phyloP scores from a whole-genome alignment of 2,797 vertebrate genomes.

The Pelodytes ibericus region DNA sequence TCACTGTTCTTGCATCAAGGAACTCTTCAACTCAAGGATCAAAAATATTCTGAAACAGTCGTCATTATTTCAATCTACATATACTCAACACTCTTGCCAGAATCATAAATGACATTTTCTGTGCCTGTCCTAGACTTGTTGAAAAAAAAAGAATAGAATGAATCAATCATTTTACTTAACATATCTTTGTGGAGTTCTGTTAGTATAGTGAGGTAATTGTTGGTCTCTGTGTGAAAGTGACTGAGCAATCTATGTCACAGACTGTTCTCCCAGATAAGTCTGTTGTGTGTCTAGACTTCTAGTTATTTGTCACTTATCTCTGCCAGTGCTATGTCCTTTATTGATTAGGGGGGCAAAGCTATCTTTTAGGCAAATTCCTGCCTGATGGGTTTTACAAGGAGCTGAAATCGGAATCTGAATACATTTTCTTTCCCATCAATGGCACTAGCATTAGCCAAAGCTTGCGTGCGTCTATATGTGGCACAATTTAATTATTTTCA shows the following conservation, averaged over 20 bases:
- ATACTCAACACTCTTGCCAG: background rate
- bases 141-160: slow-evolving; percentile 23
- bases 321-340: slow-evolving; percentile 32
- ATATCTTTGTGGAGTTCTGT: slow-evolving; percentile 36
- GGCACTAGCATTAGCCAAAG: background rate
- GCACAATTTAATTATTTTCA: slow-evolving; percentile 42
- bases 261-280: slow-evolving; percentile 44
- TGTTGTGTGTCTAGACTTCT: slow-evolving; percentile 39
- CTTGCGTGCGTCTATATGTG: slow-evolving; percentile 13
- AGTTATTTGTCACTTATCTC: slow-evolving; percentile 40
- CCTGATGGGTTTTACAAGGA: slow-evolving; percentile 18
- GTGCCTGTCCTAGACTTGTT: slow-evolving; percentile 1
- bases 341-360: slow-evolving; percentile 42
- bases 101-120: slow-evolving; percentile 36
- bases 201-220: slow-evolving; percentile 39
- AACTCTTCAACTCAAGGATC: background rate
- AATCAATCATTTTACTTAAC: slow-evolving; percentile 38
- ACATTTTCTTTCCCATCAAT: slow-evolving; percentile 30
- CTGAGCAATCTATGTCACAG: slow-evolving; percentile 42
- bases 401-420: slow-evolving; percentile 18
- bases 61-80: slow-evolving; percentile 24
- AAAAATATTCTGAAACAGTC: too few species aligned
- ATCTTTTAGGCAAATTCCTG: slow-evolving; percentile 36
- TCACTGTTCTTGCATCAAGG: background rate
- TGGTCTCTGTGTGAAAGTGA: slow-evolving; percentile 14